A percentile compares a stretch with the other conserved stretches of the same genome.
Conservation (phyloP, 2,888 invertebrate genomes). For the Osmoderma eremita region DNA sequence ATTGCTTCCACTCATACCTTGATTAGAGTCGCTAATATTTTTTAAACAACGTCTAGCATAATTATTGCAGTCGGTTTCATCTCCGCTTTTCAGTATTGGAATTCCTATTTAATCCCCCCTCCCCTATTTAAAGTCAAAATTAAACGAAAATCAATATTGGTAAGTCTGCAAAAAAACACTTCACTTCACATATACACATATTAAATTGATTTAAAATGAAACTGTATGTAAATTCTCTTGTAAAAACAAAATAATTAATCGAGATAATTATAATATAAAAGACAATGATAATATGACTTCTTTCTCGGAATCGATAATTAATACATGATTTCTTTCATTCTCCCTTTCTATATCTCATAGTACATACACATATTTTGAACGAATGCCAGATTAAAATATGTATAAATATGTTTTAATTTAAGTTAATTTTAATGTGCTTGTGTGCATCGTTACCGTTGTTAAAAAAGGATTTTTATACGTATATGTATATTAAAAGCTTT, state of each 20-base stretch:
- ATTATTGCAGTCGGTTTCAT: too few relatives aligned
- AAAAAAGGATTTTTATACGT: conserved; percentile 44
- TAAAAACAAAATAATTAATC: conserved; percentile 41
- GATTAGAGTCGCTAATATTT: too few relatives aligned
- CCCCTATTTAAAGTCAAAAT: too few relatives aligned
- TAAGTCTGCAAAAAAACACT: conserved; percentile 29
- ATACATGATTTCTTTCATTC: conserved; percentile 32
- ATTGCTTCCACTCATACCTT: too few relatives aligned
- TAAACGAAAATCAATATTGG: background rate
- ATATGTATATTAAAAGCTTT: background rate
- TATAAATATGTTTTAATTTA: conserved; percentile 54
- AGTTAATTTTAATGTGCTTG: conserved; percentile 58
- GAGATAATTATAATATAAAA: conserved; percentile 35
- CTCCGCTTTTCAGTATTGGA: too few relatives aligned
- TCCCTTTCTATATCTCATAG: background rate
- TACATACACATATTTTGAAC: conserved; percentile 37
- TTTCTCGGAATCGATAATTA: conserved; percentile 26
- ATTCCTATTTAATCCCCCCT: too few relatives aligned
- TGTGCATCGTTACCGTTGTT: conserved; percentile 59
- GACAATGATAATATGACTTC: conserved; percentile 11
- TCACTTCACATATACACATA: conserved; percentile 7
- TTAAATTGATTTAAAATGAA: conserved; percentile 20
- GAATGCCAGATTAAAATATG: conserved; percentile 57
- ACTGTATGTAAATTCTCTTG: conserved; percentile 35
- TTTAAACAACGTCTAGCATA: too few relatives aligned